Base-by-base conservation (phyloP, 2,888 invertebrate genomes). In the Acrocera orbiculus region DNA sequence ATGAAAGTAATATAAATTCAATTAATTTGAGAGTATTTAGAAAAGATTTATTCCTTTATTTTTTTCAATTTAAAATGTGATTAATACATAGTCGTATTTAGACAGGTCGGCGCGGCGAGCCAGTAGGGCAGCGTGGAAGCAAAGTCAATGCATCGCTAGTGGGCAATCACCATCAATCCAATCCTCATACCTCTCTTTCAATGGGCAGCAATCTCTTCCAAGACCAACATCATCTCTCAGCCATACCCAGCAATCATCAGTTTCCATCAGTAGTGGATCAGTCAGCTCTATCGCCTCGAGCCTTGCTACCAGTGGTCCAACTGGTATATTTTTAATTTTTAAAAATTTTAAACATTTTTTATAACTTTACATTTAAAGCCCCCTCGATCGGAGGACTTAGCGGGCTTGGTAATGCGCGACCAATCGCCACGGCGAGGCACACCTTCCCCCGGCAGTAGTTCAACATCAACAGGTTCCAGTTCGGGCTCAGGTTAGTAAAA, bases 101-200 rank as follows among this genome's bases (percentile, higher is more conserved):
- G 77, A 78, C 77, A 78, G 77, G 77, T 77, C 77, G 77, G 69
- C 77, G 77, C 76, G 77, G 75, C 76, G 76, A 76, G 61, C 75
- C 73, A 76, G 73, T 67, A 74, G 77, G 70, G 73, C 76, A 70
- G 77, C 77, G 76, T 78, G 77, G 77, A 76, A 76, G 70, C 77
- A 78, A 70, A 76, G 76, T 66, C 77, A 77, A 67, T 77, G 77
- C 69, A 73, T 78, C 69, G 72, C 76, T 66, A 76, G 76, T 63
- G 76, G 76, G 52, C 61, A 61, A 58, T 60, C 59, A 50, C 52
- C 56, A 56, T 50, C 58, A 56, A 50, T 52, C 44, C 48, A 48
- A 34, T 37, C 43, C 35, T 32, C 42, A 38, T 40, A 43, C 34
- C 36, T 38, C 39, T 32, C 39, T 36, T 41, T 41, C 37, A 40